Percentiles rank a stretch among this genome's conserved stretches.
Evolutionary conservation across 2,888 invertebrate species (phyloP).

Genomic region (Leptinotarsa peninsularis): DNA sequence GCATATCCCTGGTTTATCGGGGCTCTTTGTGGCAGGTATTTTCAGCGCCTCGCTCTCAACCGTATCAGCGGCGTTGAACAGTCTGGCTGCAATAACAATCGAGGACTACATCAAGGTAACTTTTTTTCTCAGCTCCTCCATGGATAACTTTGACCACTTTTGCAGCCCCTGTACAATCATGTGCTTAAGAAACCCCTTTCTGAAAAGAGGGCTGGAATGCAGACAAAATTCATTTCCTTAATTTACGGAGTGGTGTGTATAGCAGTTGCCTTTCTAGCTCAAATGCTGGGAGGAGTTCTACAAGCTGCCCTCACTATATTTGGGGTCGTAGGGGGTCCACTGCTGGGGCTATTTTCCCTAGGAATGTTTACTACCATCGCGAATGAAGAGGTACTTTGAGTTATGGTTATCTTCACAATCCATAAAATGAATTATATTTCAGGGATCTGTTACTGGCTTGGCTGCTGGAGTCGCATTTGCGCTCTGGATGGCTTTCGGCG

Average conservation of each 20-base stretch:
- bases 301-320: slow-evolving; percentile 88
- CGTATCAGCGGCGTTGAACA: slow-evolving; percentile 91
- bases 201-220: slow-evolving; percentile 67
- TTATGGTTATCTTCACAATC: not conserved
- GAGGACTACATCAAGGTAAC: slow-evolving; percentile 82
- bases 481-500: slow-evolving; percentile 86
- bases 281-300: slow-evolving; percentile 87
- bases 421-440: slow-evolving; percentile 48
- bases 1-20: slow-evolving; percentile 82
- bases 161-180: slow-evolving; percentile 62
- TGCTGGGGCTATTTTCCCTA: slow-evolving; percentile 86
- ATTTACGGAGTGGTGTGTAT: slow-evolving; percentile 82
- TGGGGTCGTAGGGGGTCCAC: slow-evolving; percentile 87
- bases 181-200: slow-evolving; percentile 55
- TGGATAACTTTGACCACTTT: slow-evolving; percentile 31
- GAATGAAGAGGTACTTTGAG: slow-evolving; percentile 72
- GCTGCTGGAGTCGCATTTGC: slow-evolving; percentile 75
- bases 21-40: slow-evolving; percentile 90
- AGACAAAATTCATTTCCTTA: slow-evolving; percentile 78
- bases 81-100: slow-evolving; percentile 89
- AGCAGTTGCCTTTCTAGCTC: slow-evolving; percentile 84
- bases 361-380: slow-evolving; percentile 85
- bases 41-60: slow-evolving; percentile 93
- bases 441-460: slow-evolving; percentile 80
- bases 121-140: not conserved